Base-by-base conservation (phyloP, 2,113 vertebrate species). In the Choloepus hoffmanni region DNA sequence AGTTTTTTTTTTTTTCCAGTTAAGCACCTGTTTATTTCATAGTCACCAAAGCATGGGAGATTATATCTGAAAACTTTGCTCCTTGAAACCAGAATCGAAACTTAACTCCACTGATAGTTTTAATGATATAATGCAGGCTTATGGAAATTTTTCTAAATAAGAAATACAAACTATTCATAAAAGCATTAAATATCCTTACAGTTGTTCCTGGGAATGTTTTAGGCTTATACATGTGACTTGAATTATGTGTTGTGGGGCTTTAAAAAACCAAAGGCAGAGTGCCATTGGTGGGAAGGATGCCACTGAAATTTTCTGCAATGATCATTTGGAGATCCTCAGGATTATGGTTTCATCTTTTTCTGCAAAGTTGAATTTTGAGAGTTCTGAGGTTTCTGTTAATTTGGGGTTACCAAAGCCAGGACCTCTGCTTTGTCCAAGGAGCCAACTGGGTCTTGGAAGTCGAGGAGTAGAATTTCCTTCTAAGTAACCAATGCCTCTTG, bases 71-170 rank as follows among this genome's bases (percentile, higher is more conserved):
- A 94, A 92, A 92, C n/a, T 85, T 67, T 58, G 50, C 19, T 70
- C 93, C 76, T 95, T 96, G 72, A 91, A 86, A 36, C 85, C 77
- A 91, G 82, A 96, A 95, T 88, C 53, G 96, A 89, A 97, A 92
- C 79, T 73, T 53, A 58, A 94, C 8, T 92, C 24, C 48, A 72
- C 30, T 65, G 74, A 83, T 82, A 48, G 24, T 89, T 94, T 95
- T 70, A 26, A 85, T 58, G 77, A 21, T 92, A 85, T 89, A 58
- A 58, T 58, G 55, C 3, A 7, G 19, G 16, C 5, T 5, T 58
- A 58, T 58, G 55, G 55, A 58, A 33, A 67, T 12, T n/a, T 6
- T 79, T 95, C 77, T 45, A 92, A 48, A 87, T 14, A 87, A 82
- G 85, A 95, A 97, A 92, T 90, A 90, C 7, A 88, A 90, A 90